Evolutionary conservation across 2,113 vertebrate species (phyloP).

Genomic region (Leptocoma aspasia): DNA sequence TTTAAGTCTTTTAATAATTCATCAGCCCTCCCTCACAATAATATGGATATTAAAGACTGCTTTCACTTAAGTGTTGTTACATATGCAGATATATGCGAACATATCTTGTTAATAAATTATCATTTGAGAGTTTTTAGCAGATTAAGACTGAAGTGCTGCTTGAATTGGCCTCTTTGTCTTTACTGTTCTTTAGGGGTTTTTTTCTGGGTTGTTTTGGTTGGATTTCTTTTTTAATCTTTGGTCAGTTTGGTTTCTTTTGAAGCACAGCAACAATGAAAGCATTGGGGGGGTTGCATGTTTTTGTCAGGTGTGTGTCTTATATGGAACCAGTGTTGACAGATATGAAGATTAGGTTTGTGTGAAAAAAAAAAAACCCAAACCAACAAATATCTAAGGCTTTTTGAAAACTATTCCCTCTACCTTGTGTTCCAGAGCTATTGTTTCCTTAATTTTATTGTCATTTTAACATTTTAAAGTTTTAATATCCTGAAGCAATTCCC

Average conservation of each 20-base stretch:
- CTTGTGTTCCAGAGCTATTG: conserved; percentile 27
- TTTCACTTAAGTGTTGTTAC: conserved; percentile 43
- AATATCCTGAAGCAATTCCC: background rate
- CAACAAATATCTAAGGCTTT: background rate
- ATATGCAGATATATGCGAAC: conserved; percentile 14
- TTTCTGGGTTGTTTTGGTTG: background rate
- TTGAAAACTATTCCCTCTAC: background rate
- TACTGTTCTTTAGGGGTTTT: background rate
- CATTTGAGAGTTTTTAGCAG: conserved; percentile 27
- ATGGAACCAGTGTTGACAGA: conserved; percentile 40
- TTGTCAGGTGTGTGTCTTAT: conserved; percentile 38
- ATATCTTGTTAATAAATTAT: conserved; percentile 55
- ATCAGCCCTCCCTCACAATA: conserved; percentile 17
- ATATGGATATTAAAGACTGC: conserved; percentile 18
- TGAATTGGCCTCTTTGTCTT: conserved; percentile 24
- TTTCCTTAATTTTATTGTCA: conserved; percentile 1
- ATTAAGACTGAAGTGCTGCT: conserved; percentile 11
- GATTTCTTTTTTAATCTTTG: background rate
- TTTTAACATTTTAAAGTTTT: conserved; percentile 1
- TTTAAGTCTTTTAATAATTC: conserved; percentile 67
- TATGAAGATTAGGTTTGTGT: background rate
- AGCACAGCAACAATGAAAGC: conserved; percentile 18
- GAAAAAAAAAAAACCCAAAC: background rate
- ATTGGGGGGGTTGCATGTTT: conserved; percentile 46
- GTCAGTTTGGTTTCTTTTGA: conserved; percentile 47